Percentiles rank a stretch among this genome's conserved stretches.
phyloP scores from a whole-genome alignment of 2,113 vertebrate species.

The Leptocoma aspasia region DNA sequence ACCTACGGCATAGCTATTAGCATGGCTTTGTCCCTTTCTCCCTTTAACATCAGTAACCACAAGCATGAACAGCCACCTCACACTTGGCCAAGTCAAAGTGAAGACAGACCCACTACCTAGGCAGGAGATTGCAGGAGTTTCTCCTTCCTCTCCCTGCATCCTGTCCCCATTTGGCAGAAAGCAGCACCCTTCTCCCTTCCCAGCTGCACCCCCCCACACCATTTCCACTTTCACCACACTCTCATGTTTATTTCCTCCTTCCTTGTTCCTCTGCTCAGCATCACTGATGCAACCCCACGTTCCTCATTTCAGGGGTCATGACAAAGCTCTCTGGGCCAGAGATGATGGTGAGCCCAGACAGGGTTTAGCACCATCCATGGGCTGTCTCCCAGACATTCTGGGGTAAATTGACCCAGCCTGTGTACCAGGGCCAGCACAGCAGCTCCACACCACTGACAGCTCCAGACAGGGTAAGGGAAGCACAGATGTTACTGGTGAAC shows the following conservation, averaged over 20 bases:
- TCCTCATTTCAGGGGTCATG: background rate
- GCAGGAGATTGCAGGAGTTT: background rate
- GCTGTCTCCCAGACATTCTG: background rate
- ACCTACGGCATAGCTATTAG: background rate
- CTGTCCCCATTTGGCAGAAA: background rate
- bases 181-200: background rate
- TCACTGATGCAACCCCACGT: background rate
- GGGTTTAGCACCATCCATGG: background rate
- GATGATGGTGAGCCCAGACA: background rate
- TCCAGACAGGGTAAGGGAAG: background rate
- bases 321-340: background rate
- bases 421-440: background rate
- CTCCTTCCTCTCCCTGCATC: background rate
- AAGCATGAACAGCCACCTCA: background rate
- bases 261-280: background rate
- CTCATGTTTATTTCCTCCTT: background rate
- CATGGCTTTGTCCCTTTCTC: background rate
- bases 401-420: background rate
- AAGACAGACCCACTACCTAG: background rate
- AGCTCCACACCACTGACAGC: background rate
- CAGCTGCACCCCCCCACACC: background rate
- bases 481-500: background rate
- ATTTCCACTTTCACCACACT: background rate
- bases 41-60: background rate
- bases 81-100: background rate